A percentile compares a stretch with the other conserved stretches of the same genome.
These are phyloP conservation scores for Pteronotus mesoamericanus DNA, from an alignment of 2,797 vertebrate genomes.

Conservation along the genomic window DNA sequence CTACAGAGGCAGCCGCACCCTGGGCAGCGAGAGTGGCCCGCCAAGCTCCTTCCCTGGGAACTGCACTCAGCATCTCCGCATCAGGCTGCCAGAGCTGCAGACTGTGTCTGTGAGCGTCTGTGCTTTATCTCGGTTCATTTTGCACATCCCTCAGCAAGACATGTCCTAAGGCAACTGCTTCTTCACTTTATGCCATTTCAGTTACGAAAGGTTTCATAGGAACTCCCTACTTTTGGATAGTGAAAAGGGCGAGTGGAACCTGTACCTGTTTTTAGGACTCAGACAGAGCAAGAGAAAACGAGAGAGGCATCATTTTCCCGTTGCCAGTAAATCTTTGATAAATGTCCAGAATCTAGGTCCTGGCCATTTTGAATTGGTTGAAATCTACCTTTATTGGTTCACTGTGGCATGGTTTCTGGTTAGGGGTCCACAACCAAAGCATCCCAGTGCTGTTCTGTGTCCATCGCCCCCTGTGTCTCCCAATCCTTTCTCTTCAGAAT, in stretches of 20 bases:
- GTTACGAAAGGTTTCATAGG: not conserved
- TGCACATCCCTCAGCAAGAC: not conserved
- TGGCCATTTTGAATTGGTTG: not conserved
- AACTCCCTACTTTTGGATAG: not conserved
- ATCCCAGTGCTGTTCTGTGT: no score
- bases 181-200: not conserved
- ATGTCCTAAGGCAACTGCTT: not conserved
- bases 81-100: no score
- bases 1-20: no score
- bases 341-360: not conserved
- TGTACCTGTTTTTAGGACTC: not conserved
- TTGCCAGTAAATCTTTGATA: not conserved
- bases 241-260: not conserved
- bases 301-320: not conserved
- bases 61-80: not conserved
- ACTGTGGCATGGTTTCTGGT: not conserved
- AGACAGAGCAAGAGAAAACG: not conserved
- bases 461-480: not conserved
- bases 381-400: not conserved
- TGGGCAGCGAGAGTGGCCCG: no score
- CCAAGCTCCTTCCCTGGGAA: not conserved
- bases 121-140: not conserved
- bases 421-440: not conserved
- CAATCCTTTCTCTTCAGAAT: not conserved
- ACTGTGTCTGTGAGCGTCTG: not conserved